Percentiles rank a stretch among this genome's conserved stretches.
Conservation (phyloP, 2,797 vertebrate species). For the Remorina albescens region DNA sequence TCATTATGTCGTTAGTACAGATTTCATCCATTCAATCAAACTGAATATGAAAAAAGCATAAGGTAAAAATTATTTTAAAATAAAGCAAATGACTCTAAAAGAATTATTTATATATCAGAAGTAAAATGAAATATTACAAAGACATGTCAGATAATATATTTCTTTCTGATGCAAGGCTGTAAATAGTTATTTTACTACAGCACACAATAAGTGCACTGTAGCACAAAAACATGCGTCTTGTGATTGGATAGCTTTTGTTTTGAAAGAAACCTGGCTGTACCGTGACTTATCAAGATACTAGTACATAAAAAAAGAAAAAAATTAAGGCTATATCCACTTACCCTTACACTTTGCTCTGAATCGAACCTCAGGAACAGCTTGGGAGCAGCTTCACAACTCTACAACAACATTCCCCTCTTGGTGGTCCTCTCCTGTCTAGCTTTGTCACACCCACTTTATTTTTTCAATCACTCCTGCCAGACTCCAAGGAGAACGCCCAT, state of each 20-base stretch:
- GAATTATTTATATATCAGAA: background rate
- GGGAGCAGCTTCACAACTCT: constrained; percentile 35
- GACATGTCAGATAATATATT: background rate
- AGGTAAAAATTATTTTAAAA: background rate
- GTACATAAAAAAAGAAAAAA: too few species aligned
- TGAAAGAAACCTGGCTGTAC: background rate
- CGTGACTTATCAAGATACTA: background rate
- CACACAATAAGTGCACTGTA: background rate
- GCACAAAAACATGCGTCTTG: background rate
- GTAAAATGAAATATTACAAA: background rate
- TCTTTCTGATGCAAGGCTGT: background rate
- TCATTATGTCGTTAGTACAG: constrained; percentile 68
- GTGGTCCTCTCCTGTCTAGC: constrained; percentile 69
- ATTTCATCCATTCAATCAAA: constrained; percentile 29
- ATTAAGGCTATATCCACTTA: constrained; percentile 47
- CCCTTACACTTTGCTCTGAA: constrained; percentile 42
- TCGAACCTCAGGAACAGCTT: constrained; percentile 37
- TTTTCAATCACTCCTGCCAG: constrained; percentile 67
- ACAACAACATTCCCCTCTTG: constrained; percentile 53
- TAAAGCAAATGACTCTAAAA: background rate
- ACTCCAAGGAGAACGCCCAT: constrained; percentile 79
- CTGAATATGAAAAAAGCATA: constrained; percentile 11
- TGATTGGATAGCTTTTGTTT: background rate
- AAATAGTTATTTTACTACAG: background rate
- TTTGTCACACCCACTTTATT: constrained; percentile 67